Percentiles rank a stretch among this genome's conserved stretches.
Evolutionary conservation across 2,113 vertebrate species (phyloP).

Genomic region (Pontoporia blainvillei): DNA sequence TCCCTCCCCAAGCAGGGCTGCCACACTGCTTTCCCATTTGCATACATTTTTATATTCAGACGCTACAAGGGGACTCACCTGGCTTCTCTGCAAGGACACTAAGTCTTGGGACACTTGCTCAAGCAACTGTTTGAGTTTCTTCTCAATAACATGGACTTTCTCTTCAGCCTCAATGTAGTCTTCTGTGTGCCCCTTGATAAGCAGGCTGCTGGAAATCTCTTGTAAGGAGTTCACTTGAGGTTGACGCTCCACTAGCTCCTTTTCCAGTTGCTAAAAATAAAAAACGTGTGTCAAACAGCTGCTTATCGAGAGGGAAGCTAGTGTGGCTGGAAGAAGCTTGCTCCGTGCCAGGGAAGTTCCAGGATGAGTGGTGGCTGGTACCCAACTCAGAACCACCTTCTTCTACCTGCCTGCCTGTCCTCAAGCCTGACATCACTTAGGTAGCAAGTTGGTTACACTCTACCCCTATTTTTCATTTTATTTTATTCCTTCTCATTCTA

Average conservation of each 20-base stretch:
- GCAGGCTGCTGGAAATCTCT: constrained; percentile 85
- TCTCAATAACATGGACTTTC: constrained; percentile 89
- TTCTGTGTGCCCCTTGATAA: constrained; percentile 81
- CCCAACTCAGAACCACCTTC: neutral
- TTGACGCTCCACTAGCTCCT: constrained; percentile 83
- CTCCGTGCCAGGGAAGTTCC: neutral
- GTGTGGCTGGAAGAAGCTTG: neutral
- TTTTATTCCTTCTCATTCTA: neutral
- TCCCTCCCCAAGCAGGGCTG: neutral
- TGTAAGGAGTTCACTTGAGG: constrained; percentile 83
- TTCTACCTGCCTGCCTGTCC: neutral
- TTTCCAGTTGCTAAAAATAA: constrained; percentile 84
- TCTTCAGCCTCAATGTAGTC: constrained; percentile 89
- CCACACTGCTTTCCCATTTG: neutral
- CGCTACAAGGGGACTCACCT: constrained; percentile 78
- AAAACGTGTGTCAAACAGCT: neutral
- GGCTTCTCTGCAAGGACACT: constrained; percentile 71
- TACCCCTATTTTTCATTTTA: neutral
- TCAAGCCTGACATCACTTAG: neutral
- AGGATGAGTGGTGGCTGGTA: neutral
- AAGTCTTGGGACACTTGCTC: constrained; percentile 84
- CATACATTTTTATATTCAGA: neutral
- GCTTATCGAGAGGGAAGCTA: neutral
- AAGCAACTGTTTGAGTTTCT: constrained; percentile 86
- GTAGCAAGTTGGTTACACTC: neutral